phyloP scores from a whole-genome alignment of 1,140 invertebrate species.

The Spodoptera litura region DNA sequence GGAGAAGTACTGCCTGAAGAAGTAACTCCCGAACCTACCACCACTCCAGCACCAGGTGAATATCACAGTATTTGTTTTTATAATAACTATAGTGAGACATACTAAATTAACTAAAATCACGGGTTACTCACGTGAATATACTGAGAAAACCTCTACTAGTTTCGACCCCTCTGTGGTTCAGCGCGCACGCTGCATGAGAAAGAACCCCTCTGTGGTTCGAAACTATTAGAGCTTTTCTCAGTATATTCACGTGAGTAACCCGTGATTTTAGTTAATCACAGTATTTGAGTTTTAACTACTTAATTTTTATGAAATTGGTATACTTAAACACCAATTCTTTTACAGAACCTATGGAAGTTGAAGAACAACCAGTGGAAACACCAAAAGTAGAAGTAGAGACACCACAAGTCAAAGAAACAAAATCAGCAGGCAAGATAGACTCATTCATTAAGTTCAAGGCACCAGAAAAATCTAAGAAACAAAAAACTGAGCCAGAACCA shows the following conservation, averaged over 20 bases:
- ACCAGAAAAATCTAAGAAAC: constrained; percentile 74
- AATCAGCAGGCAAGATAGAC: constrained; percentile 68
- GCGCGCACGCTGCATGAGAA: too few species aligned
- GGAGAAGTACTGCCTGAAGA: constrained; percentile 89
- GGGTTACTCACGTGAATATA: too few species aligned
- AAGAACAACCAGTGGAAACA: constrained; percentile 53
- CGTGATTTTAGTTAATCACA: too few species aligned
- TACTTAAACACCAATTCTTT: constrained; percentile 23
- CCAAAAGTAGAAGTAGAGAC: constrained; percentile 54
- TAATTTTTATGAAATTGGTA: background rate
- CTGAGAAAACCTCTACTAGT: too few species aligned
- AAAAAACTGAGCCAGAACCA: constrained; percentile 61
- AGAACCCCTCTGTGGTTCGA: too few species aligned
- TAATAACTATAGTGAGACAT: too few species aligned
- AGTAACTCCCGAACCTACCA: constrained; percentile 31
- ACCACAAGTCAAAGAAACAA: constrained; percentile 58
- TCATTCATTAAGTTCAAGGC: constrained; percentile 80
- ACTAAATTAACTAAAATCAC: too few species aligned
- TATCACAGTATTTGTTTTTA: background rate
- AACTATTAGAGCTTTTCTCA: too few species aligned
- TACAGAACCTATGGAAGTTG: constrained; percentile 74
- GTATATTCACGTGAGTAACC: too few species aligned
- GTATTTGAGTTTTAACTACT: too few species aligned
- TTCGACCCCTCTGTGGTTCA: too few species aligned
- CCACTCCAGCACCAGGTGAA: constrained; percentile 49